phyloP scores from a whole-genome alignment of 2,888 invertebrate species.

The Diarsia mendica region DNA sequence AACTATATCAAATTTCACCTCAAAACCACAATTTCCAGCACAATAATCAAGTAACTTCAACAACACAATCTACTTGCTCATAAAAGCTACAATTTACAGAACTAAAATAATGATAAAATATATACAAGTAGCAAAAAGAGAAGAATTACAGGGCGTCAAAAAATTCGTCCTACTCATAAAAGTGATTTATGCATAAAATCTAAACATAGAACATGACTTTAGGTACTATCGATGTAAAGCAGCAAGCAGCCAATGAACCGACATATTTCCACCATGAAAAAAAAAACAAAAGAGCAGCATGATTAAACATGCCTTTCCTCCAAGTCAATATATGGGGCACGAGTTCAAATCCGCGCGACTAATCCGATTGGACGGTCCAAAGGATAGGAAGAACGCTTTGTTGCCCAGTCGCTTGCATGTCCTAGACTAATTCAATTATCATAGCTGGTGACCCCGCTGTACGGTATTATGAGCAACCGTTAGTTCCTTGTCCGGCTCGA shows the following conservation, averaged over 20 bases:
- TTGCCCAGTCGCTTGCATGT: slow-evolving; percentile 78
- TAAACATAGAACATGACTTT: neutral
- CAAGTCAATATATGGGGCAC: slow-evolving; percentile 76
- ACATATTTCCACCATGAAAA: slow-evolving; percentile 12
- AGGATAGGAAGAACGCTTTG: slow-evolving; percentile 80
- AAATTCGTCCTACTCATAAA: no score
- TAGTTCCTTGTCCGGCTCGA: slow-evolving; percentile 54
- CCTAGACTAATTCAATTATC: slow-evolving; percentile 84
- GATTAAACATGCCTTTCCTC: slow-evolving; percentile 57
- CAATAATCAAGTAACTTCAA: neutral
- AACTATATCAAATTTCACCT: no score
- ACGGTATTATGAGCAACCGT: slow-evolving; percentile 56
- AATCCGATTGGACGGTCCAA: slow-evolving; percentile 83
- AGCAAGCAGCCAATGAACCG: slow-evolving; percentile 22
- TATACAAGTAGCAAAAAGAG: no score
- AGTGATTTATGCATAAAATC: neutral
- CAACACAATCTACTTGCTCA: neutral
- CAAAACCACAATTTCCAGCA: neutral
- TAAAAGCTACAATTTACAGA: no score
- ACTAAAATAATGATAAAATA: no score
- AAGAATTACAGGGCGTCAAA: no score
- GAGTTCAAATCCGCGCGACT: slow-evolving; percentile 83
- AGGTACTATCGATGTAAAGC: neutral
- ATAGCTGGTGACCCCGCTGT: slow-evolving; percentile 69
- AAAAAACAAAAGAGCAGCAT: slow-evolving; percentile 34